Base-by-base conservation (phyloP, 2,797 vertebrate species). In the Craterocephalus amniculus region DNA sequence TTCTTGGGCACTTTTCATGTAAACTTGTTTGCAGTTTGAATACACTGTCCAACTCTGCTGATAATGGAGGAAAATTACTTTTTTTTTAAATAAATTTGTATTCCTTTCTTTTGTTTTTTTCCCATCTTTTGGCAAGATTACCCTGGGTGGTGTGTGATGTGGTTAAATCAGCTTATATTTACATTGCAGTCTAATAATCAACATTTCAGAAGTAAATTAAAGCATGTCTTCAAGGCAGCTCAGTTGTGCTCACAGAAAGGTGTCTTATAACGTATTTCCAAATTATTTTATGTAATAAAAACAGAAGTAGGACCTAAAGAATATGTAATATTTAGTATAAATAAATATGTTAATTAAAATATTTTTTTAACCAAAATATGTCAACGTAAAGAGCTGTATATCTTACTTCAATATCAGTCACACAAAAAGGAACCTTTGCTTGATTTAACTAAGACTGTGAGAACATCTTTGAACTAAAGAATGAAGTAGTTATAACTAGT, bases 41-140 rank as follows among this genome's bases (percentile, higher is more conserved):
- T 38, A 51, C 16, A 60, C 48, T 5, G 6, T 61, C 58, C 34
- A 43, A 31, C 24, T 49, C 16, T 60, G 24, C 31, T 45, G 24
- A 57, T 45, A 29, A 26, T 61, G 13, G 29, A 51, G 29, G 38
- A 56, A 34, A 72, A 26, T 61, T 48, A 56, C 14, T 26, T 45
- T 6, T 20, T 18, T 6, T 45, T 5, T 18, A 7, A 48, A 18
- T 4, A 16, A 18, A 16, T 45, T 4, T 45, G 31, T 32, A 3
- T 20, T 18, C 8, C 14, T 27, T 52, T 2, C 2, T 14, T 16
- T 55, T 55, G 16, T 55, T 14, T 26, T 52, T 27, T 12, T 26
- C 9, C 4, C 22, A n/a, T n/a, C n/a, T n/a, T n/a, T n/a, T n/a
- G n/a, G n/a, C n/a, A n/a, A n/a, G n/a, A n/a, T n/a, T n/a, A n/a